Evolutionary conservation across 2,113 vertebrate genomes (phyloP).

Genomic region (Donacobius atricapilla): DNA sequence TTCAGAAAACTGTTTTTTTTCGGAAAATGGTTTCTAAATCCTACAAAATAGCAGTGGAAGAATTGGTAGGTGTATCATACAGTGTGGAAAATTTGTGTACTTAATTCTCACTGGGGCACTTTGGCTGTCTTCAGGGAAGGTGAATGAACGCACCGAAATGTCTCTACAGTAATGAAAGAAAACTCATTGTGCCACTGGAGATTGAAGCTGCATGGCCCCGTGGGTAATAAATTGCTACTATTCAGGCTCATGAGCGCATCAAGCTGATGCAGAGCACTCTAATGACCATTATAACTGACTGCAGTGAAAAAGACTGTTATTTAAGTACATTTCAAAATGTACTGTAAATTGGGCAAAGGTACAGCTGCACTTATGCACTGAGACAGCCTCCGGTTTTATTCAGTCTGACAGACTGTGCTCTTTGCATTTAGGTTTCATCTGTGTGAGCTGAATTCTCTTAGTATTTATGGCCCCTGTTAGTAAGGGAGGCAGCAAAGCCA

Average conservation of each 20-base stretch:
- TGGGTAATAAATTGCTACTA: conserved; percentile 57
- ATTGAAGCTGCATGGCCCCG: conserved; percentile 31
- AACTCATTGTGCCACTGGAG: conserved; percentile 38
- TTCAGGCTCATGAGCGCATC: conserved; percentile 45
- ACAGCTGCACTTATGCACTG: background rate
- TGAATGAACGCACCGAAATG: background rate
- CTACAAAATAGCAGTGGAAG: background rate
- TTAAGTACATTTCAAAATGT: conserved; percentile 57
- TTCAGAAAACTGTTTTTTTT: background rate
- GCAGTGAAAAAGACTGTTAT: conserved; percentile 38
- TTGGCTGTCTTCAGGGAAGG: background rate
- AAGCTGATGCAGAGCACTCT: conserved; percentile 37
- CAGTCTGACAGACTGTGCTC: conserved; percentile 18
- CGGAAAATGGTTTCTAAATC: background rate
- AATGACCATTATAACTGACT: conserved; percentile 57
- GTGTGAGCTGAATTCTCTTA: conserved; percentile 10
- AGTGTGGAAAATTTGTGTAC: background rate
- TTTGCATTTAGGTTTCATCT: conserved; percentile 43
- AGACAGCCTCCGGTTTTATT: conserved; percentile 39
- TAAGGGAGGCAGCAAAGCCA: background rate
- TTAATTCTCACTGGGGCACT: conserved; percentile 16
- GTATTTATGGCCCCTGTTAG: background rate
- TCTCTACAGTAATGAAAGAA: conserved; percentile 42
- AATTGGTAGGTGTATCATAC: background rate
- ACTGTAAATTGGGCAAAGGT: conserved; percentile 56